Percentiles rank a stretch among this genome's conserved stretches.
Conservation (phyloP, 2,888 invertebrate species). For the Lithophane ornitopus region DNA sequence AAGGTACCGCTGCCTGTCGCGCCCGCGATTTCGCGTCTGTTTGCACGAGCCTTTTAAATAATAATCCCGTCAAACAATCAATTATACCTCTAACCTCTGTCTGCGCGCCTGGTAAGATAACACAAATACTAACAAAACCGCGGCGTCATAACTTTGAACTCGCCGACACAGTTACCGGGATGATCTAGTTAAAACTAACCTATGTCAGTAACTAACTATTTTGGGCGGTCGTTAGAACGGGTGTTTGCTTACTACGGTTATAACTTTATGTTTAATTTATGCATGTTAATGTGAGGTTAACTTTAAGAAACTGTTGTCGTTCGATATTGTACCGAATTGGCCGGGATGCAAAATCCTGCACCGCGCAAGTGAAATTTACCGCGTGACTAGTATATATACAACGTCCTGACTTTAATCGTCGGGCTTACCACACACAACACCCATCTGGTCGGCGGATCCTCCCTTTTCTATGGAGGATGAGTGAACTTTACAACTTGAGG, state of each 20-base stretch:
- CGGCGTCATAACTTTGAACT: slow-evolving; percentile 60
- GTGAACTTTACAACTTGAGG: no score
- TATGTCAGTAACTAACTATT: slow-evolving; percentile 73
- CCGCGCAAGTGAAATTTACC: no score
- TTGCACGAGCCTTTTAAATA: no score
- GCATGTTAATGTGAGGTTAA: slow-evolving; percentile 1
- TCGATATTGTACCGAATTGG: no score
- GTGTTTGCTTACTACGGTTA: slow-evolving; percentile 23
- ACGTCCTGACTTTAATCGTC: no score
- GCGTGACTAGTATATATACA: no score
- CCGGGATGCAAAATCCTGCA: no score
- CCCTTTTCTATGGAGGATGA: no score
- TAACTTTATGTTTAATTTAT: slow-evolving; percentile 31
- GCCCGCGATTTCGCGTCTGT: no score
- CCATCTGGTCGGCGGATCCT: no score
- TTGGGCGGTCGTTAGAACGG: slow-evolving; percentile 41
- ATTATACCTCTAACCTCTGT: slow-evolving; percentile 1
- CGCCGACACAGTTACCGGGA: slow-evolving; percentile 62
- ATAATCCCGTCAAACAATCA: neutral
- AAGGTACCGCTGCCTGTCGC: no score
- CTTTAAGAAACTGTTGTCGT: slow-evolving; percentile 2
- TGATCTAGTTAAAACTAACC: slow-evolving; percentile 75
- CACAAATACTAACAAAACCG: slow-evolving; percentile 66
- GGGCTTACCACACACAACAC: no score
- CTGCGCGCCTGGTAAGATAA: slow-evolving; percentile 34